Conservation (phyloP, 2,113 vertebrate genomes). For the Cryptomyrus ogoouensis region DNA sequence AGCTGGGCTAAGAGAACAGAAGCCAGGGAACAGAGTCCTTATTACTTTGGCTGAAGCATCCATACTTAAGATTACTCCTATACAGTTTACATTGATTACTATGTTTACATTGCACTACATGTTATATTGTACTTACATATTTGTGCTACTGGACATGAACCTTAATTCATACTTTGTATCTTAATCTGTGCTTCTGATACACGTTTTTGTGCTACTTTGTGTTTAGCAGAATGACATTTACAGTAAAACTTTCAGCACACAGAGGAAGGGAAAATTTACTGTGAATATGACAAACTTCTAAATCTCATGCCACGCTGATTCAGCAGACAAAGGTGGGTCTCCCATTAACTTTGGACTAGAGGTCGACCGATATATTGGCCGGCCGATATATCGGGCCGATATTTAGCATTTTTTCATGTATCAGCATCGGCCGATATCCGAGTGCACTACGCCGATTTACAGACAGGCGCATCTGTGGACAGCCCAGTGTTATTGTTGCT, state of each 20-base stretch:
- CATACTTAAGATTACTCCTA: background rate
- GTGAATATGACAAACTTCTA: background rate
- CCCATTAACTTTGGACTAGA: background rate
- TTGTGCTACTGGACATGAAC: background rate
- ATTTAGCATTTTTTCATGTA: too few relatives aligned
- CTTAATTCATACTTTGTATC: background rate
- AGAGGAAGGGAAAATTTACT: background rate
- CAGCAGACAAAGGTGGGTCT: background rate
- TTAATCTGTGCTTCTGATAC: background rate
- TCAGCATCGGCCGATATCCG: too few relatives aligned
- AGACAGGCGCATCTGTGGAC: too few relatives aligned
- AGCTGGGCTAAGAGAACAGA: constrained; percentile 57
- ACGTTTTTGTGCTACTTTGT: background rate
- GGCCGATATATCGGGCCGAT: too few relatives aligned
- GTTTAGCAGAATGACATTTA: background rate
- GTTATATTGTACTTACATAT: background rate
- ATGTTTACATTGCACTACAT: background rate
- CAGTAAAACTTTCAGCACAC: background rate
- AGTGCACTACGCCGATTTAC: too few relatives aligned
- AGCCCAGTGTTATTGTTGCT: too few relatives aligned
- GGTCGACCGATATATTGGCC: too few relatives aligned
- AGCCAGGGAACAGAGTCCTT: constrained; percentile 24
- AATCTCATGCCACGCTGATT: background rate
- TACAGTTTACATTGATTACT: background rate
- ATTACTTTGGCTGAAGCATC: constrained; percentile 19